phyloP scores from a whole-genome alignment of 2,797 vertebrate species.

The Dermochelys coriacea region DNA sequence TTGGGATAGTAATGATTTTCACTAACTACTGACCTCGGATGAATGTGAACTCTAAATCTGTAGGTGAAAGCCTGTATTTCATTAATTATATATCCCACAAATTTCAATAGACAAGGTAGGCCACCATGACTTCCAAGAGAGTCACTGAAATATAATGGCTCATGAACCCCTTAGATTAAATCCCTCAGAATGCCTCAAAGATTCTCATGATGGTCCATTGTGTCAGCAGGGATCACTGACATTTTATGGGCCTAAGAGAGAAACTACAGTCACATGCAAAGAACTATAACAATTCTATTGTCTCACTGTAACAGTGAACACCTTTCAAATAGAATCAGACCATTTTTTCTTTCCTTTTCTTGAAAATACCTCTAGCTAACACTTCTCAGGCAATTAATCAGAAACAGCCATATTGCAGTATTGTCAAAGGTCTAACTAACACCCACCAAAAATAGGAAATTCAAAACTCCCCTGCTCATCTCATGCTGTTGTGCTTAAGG shows the following conservation, averaged over 20 bases:
- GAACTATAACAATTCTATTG: neutral
- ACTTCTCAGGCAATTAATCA: slow-evolving; percentile 61
- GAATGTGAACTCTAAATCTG: slow-evolving; percentile 2
- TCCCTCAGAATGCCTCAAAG: neutral
- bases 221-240: neutral
- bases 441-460: slow-evolving; percentile 62
- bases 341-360: neutral
- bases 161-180: neutral
- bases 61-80: neutral
- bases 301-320: neutral
- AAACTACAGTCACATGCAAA: neutral
- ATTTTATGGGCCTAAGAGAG: neutral
- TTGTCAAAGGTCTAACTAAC: slow-evolving; percentile 59
- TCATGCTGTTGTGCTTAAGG: slow-evolving; percentile 30
- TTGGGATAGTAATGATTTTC: slow-evolving; percentile 19
- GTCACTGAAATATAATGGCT: neutral
- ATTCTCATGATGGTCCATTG: neutral
- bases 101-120: neutral
- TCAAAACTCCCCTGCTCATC: slow-evolving; percentile 37
- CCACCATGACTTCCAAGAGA: neutral
- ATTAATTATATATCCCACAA: neutral
- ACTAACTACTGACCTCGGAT: neutral
- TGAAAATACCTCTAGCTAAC: neutral
- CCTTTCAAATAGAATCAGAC: neutral
- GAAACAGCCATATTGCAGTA: slow-evolving; percentile 41